Percentiles rank a stretch among this genome's conserved stretches.
phyloP scores from a whole-genome alignment of 1,140 invertebrate species.

The Reticulitermes speratus region DNA sequence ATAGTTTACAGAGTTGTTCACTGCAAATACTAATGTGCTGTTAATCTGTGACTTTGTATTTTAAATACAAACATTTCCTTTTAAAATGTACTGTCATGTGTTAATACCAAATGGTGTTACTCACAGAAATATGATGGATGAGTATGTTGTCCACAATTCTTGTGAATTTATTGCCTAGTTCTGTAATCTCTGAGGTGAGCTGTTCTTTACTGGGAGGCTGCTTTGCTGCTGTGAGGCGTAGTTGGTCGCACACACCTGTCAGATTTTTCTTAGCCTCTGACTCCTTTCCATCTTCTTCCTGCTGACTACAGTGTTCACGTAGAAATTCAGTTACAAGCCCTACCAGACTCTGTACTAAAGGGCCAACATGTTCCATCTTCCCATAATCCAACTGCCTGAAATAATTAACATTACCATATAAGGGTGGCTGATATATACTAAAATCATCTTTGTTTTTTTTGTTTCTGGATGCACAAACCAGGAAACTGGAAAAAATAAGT shows the following conservation, averaged over 20 bases:
- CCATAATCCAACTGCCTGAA: slow-evolving; percentile 43
- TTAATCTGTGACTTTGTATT: neutral
- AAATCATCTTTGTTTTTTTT: too few species aligned
- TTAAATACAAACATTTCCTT: neutral
- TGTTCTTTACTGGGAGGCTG: slow-evolving; percentile 34
- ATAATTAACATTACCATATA: neutral
- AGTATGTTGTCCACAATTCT: slow-evolving; percentile 50
- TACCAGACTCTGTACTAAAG: slow-evolving; percentile 41
- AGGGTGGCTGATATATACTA: neutral
- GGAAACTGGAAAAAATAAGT: too few species aligned
- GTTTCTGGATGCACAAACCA: too few species aligned
- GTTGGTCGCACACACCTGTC: slow-evolving; percentile 34
- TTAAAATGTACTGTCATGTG: neutral
- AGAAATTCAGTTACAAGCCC: slow-evolving; percentile 43
- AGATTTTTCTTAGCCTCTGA: slow-evolving; percentile 27
- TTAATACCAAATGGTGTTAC: neutral
- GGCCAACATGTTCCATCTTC: slow-evolving; percentile 40
- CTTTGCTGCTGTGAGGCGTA: slow-evolving; percentile 32
- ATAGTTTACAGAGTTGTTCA: neutral
- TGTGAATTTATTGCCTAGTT: slow-evolving; percentile 48
- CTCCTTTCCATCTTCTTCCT: slow-evolving; percentile 20
- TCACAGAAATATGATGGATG: slow-evolving; percentile 40
- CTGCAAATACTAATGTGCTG: neutral
- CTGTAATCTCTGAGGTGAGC: slow-evolving; percentile 40
- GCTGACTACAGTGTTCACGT: slow-evolving; percentile 31